Conservation (phyloP, 2,113 vertebrate genomes). For the Prunella fulvescens region DNA sequence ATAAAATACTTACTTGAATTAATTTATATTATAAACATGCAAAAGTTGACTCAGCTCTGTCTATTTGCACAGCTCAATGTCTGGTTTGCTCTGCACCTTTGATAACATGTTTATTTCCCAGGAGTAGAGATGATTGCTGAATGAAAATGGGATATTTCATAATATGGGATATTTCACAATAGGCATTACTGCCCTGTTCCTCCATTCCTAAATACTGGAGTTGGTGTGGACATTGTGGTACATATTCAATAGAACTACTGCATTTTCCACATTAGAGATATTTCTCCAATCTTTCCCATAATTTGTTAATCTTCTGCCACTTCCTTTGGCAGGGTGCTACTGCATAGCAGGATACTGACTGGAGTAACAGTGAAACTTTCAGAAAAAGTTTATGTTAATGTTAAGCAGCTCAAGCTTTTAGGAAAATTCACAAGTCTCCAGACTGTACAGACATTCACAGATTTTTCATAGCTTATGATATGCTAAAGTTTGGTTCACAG, state of each 20-base stretch:
- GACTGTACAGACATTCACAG: not conserved
- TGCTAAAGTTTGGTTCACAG: not conserved
- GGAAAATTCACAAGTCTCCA: not conserved
- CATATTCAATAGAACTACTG: not conserved
- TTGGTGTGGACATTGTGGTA: not conserved
- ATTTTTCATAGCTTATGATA: not conserved
- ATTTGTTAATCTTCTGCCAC: not conserved
- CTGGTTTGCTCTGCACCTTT: not conserved
- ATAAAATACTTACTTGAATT: not conserved
- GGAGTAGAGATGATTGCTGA: not conserved
- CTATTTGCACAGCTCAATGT: not conserved
- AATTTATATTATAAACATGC: not conserved
- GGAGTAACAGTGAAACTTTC: not conserved
- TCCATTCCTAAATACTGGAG: not conserved
- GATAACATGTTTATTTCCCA: not conserved
- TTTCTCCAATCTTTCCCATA: not conserved
- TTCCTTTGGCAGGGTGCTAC: not conserved
- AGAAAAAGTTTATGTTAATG: not conserved
- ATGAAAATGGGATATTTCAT: not conserved
- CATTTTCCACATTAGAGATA: accelerated
- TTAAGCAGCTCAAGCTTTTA: not conserved
- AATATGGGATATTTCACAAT: not conserved
- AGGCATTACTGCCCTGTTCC: not conserved
- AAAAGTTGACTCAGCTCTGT: not conserved
- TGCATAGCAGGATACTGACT: not conserved